These are phyloP conservation scores for Uropetala carovei DNA, from an alignment of 2,888 invertebrate genomes.

Conservation along the genomic window DNA sequence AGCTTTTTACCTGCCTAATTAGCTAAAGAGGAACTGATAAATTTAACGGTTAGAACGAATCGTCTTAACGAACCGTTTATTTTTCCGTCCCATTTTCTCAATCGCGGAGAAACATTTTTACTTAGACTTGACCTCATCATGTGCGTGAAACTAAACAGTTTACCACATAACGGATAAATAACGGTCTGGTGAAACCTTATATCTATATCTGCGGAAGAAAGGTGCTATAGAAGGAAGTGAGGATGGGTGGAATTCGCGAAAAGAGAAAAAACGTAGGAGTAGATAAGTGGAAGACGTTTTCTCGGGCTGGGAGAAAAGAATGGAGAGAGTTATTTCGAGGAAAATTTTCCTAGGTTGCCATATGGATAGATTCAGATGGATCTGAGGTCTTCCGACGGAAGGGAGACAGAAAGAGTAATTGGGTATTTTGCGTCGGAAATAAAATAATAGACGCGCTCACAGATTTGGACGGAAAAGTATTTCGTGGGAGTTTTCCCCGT, in stretches of 20 bases:
- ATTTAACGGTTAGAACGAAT: too few species aligned
- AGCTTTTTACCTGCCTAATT: too few species aligned
- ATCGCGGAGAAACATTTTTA: background rate
- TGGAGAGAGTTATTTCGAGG: constrained; percentile 1
- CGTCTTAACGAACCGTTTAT: background rate
- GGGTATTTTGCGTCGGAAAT: background rate
- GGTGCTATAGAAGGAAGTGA: background rate
- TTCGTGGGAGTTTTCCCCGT: background rate
- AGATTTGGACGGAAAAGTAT: background rate
- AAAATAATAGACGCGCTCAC: background rate
- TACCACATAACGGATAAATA: constrained; percentile 16
- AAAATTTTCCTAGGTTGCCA: background rate
- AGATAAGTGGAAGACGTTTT: background rate
- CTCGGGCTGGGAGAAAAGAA: background rate
- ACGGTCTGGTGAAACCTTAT: constrained; percentile 12
- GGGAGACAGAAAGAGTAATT: background rate
- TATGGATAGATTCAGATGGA: background rate
- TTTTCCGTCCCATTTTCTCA: background rate
- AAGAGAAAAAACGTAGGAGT: background rate
- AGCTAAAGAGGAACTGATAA: too few species aligned
- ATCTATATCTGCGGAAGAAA: background rate
- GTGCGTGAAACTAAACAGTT: constrained; percentile 19
- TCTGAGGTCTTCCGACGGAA: background rate
- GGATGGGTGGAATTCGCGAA: background rate
- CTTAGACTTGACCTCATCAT: constrained; percentile 4